Conservation (phyloP, 1,140 invertebrate species). For the Drosophila ficusphila region DNA sequence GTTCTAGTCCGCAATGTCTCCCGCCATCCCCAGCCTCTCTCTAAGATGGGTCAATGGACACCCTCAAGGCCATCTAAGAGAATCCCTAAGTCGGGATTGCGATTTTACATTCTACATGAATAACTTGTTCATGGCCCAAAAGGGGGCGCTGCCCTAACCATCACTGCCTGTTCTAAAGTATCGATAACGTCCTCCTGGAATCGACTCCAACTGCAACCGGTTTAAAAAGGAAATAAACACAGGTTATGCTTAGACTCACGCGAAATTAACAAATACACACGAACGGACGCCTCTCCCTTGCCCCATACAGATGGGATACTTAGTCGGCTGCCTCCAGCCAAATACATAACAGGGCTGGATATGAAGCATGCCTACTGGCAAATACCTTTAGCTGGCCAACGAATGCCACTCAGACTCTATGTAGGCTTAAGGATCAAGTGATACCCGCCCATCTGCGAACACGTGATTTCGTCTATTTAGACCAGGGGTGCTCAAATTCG, state of each 20-base stretch:
- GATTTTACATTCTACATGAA: too few relatives aligned
- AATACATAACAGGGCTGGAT: constrained; percentile 54
- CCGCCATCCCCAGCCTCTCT: too few relatives aligned
- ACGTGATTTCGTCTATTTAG: constrained; percentile 78
- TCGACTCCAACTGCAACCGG: too few relatives aligned
- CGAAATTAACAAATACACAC: constrained; percentile 27
- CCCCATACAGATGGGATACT: constrained; percentile 36
- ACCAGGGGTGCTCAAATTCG: too few relatives aligned
- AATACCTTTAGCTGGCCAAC: constrained; percentile 6
- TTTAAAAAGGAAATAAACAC: constrained; percentile 25
- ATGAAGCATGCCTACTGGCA: constrained; percentile 65
- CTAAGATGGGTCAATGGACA: too few relatives aligned
- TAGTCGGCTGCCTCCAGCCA: constrained; percentile 39
- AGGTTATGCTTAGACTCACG: constrained; percentile 40
- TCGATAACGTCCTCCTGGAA: too few relatives aligned
- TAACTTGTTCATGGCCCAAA: too few relatives aligned
- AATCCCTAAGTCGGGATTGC: too few relatives aligned
- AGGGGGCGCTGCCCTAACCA: too few relatives aligned
- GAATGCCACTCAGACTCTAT: constrained; percentile 25
- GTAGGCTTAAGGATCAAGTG: constrained; percentile 80
- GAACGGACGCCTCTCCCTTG: constrained; percentile 42
- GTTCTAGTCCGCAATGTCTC: too few relatives aligned
- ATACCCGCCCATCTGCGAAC: constrained; percentile 46
- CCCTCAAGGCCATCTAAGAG: too few relatives aligned
- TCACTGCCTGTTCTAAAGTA: too few relatives aligned